Evolutionary conservation across 2,888 invertebrate species (phyloP).

Genomic region (Aplocera efformata): DNA sequence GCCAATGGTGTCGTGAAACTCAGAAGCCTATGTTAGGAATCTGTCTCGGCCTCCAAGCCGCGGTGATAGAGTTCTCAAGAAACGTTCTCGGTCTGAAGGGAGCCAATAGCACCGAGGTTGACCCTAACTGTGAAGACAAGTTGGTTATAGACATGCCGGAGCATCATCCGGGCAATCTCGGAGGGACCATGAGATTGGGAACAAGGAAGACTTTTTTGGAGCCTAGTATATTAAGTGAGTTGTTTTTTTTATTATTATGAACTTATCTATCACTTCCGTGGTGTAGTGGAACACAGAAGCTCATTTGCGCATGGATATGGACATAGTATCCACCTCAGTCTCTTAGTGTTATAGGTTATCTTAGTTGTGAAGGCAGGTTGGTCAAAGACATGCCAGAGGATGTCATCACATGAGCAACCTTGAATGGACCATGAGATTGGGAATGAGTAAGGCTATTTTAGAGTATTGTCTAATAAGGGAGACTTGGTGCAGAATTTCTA

Average conservation of each 20-base stretch:
- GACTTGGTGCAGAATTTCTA: no score
- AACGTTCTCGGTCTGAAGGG: slow-evolving; percentile 88
- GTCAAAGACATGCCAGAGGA: no score
- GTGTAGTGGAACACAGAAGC: no score
- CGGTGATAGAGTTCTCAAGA: slow-evolving; percentile 96
- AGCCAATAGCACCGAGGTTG: slow-evolving; percentile 94
- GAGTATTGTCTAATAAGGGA: no score
- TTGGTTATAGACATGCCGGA: slow-evolving; percentile 99
- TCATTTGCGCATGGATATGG: no score
- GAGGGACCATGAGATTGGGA: slow-evolving; percentile 99
- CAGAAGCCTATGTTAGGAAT: slow-evolving; percentile 96
- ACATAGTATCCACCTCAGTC: no score
- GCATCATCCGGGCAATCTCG: slow-evolving; percentile 94
- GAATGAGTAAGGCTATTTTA: no score
- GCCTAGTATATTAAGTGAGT: slow-evolving; percentile 82
- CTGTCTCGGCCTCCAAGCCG: slow-evolving; percentile 98
- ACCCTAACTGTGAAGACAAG: slow-evolving; percentile 85
- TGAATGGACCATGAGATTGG: no score
- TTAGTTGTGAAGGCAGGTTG: no score
- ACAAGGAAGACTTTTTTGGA: slow-evolving; percentile 92
- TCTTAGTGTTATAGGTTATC: no score
- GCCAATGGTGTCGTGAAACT: slow-evolving; percentile 94
- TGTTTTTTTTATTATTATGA: neutral
- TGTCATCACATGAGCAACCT: no score
- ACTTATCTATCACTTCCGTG: slow-evolving; percentile 1